Base-by-base conservation (phyloP, 2,113 vertebrate species). In the Chaenogobius annularis region DNA sequence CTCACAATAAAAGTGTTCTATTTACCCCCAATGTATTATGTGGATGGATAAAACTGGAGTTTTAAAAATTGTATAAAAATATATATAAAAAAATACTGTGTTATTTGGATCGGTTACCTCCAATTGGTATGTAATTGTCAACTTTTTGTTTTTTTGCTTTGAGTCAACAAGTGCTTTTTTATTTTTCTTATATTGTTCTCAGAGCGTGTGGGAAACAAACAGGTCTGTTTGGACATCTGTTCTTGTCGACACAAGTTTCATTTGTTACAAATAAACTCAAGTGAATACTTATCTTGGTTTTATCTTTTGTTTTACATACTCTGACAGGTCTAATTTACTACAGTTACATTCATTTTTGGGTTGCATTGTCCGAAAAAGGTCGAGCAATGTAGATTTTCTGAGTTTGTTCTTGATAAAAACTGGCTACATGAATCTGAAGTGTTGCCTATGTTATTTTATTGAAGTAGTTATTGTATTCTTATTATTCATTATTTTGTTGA, bases 181-280 rank as follows among this genome's bases (percentile, higher is more conserved):
- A 40, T 20, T 58, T 97, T 97, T 97, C 95, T 94, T 98, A 96
- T 95, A 94, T 96, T 94, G 86, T 96, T 97, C 94, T 95, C 94
- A 94, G 95, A 94, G 95, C 93, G 94, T 90, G 91, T 86, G 82
- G 77, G 87, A 88, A 85, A 72, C 46, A 68, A 81, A 86, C 94
- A 94, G 94, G 95, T 97, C 94, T 96, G 96, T 97, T 95, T 96
- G 95, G 94, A 95, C 95, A 95, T 96, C 94, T 96, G 96, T 97
- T 97, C 93, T 96, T 98, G 96, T 96, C 95, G 95, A 97, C 96
- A 98, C 96, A 96, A 95, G 95, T 96, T 98, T 96, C 94, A 97
- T 98, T 98, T 98, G 96, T 98, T 98, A 97, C 95, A 96, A 95
- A 97, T 97, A 95, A 98, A 98, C 97, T 98, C 95, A 96, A 98